Base-by-base conservation (phyloP, 1,140 invertebrate species). In the Drosophila suzukii region DNA sequence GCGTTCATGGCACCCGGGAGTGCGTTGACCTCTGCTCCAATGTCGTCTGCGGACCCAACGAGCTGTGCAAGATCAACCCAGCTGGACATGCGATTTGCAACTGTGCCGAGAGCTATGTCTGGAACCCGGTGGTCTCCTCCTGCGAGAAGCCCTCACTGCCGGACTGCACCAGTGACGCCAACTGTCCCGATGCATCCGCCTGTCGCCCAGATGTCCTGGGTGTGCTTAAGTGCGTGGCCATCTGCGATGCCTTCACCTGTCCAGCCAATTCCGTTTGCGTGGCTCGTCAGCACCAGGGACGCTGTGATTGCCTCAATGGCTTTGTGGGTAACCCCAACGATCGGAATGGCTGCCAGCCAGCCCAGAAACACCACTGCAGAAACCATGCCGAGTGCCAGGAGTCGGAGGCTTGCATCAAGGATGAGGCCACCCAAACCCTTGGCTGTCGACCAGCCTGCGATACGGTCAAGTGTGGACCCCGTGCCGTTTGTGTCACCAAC, bases 271-370 rank as follows among this genome's bases (percentile, higher is more conserved):
- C 97, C 0, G 94, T 95, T 66, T 98, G 97, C 92, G 88, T 96
- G 6, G 95, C 96, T 0, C 93, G 93, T 38, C 94, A 95, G 59
- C 97, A 98, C 78, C 94, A 94, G 78, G 96, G 95, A 41, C 94
- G 95, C 74, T 98, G 97, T 83, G 95, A 96, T 81, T 98, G 97
- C 91, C 92, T 96, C 3, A 90, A 94, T n/a, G 96, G 96, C 4
- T 98, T 94, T 90, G 94, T 94, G 17, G 97, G 97, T 15, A 97
- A 98, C 93, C 97, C 97, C 5, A 97, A 97, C 80, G 97, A 98
- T 86, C 94, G 97, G 15, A 95, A 95, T 66, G 97, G 97, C 8
- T 98, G 97, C 82, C 93, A 95, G 67, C 94, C 94, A 11, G 91
- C 95, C 1, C 93, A 94, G 3, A 95, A 95, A 89, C 95, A 97